phyloP scores from a whole-genome alignment of 2,797 vertebrate genomes.

The Pseudochaenichthys georgianus region DNA sequence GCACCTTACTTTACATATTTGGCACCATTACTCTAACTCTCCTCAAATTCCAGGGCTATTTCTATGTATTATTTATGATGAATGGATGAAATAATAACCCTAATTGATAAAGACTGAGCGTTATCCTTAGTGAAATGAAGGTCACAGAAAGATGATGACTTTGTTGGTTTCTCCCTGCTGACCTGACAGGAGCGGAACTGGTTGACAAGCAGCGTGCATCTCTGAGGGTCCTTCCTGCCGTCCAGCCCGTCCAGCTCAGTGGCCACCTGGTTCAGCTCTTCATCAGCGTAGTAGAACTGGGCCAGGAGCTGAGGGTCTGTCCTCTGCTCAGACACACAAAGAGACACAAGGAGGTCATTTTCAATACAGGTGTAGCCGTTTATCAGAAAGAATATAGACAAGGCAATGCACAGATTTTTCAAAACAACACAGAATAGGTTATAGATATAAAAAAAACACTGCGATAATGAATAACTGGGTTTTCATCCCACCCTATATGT shows the following conservation, averaged over 20 bases:
- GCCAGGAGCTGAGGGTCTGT: conserved; percentile 97
- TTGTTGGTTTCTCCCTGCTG: conserved; percentile 35
- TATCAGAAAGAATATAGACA: not conserved
- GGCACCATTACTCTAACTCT: not conserved
- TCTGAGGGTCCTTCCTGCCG: conserved; percentile 96
- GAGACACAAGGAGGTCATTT: conserved; percentile 23
- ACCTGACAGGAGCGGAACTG: conserved; percentile 99
- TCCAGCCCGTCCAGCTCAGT: conserved; percentile 97
- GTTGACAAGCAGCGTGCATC: conserved; percentile 96
- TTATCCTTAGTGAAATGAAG: not conserved
- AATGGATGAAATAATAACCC: conserved; percentile 15
- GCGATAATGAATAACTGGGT: not conserved
- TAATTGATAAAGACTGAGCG: not conserved
- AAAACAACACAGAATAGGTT: conserved; percentile 3
- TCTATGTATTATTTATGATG: conserved; percentile 8
- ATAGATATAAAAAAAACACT: not conserved
- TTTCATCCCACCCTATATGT: not conserved
- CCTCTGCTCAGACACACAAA: conserved; percentile 84
- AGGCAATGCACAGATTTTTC: not conserved
- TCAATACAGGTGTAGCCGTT: not conserved
- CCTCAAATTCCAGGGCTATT: conserved; percentile 17
- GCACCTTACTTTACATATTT: not conserved
- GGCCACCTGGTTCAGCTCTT: conserved; percentile 97
- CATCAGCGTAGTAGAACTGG: conserved; percentile 98
- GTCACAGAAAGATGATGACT: not conserved